Conservation (phyloP, 37 sponge, comb jelly and placozoan species). For the Oscarella lobularis region DNA sequence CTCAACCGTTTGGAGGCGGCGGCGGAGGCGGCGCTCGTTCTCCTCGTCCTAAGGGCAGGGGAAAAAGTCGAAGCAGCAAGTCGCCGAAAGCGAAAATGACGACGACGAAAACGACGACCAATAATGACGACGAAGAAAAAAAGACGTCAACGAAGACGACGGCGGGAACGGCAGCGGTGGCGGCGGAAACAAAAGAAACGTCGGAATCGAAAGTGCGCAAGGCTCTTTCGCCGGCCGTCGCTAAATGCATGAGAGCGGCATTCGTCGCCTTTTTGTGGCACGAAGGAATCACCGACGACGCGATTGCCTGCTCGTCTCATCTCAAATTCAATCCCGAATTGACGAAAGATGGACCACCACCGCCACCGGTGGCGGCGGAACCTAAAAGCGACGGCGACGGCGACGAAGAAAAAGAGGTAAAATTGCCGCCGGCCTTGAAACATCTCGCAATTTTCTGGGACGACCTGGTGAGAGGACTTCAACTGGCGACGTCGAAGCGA, state of each 20-base stretch:
- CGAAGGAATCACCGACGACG: constrained; percentile 79
- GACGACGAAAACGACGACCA: neutral
- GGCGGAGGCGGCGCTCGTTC: neutral
- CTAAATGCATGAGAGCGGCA: constrained; percentile 78
- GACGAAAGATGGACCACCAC: neutral
- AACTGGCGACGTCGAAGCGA: constrained; percentile 18
- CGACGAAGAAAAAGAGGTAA: neutral
- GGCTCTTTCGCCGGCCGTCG: constrained; percentile 80
- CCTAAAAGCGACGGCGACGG: neutral
- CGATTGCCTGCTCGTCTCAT: constrained; percentile 75
- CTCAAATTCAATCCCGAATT: constrained; percentile 79
- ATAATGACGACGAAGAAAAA: neutral
- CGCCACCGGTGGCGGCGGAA: neutral
- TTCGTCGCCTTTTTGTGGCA: constrained; percentile 96
- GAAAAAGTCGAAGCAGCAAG: too few relatives aligned
- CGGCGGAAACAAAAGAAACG: neutral
- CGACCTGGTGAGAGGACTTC: constrained; percentile 44
- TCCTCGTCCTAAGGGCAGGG: too few relatives aligned
- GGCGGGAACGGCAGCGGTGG: neutral
- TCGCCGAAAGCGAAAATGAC: neutral
- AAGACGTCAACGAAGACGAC: neutral
- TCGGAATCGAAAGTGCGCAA: constrained; percentile 5
- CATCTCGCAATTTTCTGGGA: constrained; percentile 75
- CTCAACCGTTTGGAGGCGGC: neutral
- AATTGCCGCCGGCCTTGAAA: constrained; percentile 47